Conservation (phyloP, 2,888 invertebrate genomes). For the Noctua pronuba region DNA sequence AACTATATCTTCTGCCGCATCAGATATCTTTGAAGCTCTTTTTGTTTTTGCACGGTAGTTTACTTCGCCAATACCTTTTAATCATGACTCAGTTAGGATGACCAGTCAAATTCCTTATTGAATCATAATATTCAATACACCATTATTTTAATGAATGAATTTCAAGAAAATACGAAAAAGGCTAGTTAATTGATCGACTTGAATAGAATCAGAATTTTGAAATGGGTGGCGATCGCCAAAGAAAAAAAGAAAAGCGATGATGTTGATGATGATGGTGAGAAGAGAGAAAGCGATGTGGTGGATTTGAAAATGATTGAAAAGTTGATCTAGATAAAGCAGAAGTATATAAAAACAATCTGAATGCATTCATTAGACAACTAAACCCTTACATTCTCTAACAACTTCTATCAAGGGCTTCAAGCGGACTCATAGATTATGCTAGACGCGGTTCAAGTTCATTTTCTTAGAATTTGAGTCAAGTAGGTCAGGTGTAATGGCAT, state of each 20-base stretch:
- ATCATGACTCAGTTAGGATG: background rate
- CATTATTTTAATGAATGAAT: background rate
- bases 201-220: background rate
- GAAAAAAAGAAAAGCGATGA: no score
- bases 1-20: constrained; percentile 72
- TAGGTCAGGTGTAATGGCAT: constrained; percentile 16
- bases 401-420: background rate
- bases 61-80: constrained; percentile 12
- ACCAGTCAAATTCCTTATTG: background rate
- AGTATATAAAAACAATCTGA: background rate
- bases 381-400: background rate
- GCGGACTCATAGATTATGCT: background rate
- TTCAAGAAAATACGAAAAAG: background rate
- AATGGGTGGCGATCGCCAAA: no score
- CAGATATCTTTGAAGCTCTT: constrained; percentile 51
- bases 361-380: background rate
- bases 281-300: background rate
- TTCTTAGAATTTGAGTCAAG: constrained; percentile 20
- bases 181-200: background rate
- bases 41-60: constrained; percentile 28
- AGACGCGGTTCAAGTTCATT: constrained; percentile 29
- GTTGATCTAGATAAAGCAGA: no score
- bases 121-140: background rate
- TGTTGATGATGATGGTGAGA: no score
- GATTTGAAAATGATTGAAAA: background rate